Percentiles rank a stretch among this genome's conserved stretches.
Evolutionary conservation across 1,140 invertebrate species (phyloP).

Genomic region (fruit fly (Drosophila melanogaster)): Release_6_plus_ISO1_MT NT_033779.5:322501-323000

Average conservation of each 20-base stretch:
- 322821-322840: conserved; percentile 86
- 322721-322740: conserved; percentile 44
- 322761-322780: conserved; percentile 84
- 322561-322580: conserved; percentile 65
- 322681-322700: conserved; percentile 81
- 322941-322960: conserved; percentile 87
- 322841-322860: conserved; percentile 59
- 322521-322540: conserved; percentile 73
- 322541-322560: conserved; percentile 71
- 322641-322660: conserved; percentile 85
- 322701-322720: conserved; percentile 64
- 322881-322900: conserved; percentile 88
- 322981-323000: conserved; percentile 17
- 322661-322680: conserved; percentile 67
- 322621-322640: conserved; percentile 58
- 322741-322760: conserved; percentile 60
- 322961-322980: conserved; percentile 70
- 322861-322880: conserved; percentile 92
- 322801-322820: conserved; percentile 89
- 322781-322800: conserved; percentile 87
- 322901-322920: conserved; percentile 89
- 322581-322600: conserved; percentile 56
- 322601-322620: conserved; percentile 59
- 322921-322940: conserved; percentile 87
- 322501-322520: conserved; percentile 61